Evolutionary conservation across 2,888 invertebrate genomes (phyloP).

Genomic region (Rhopalosiphum nymphaeae): DNA sequence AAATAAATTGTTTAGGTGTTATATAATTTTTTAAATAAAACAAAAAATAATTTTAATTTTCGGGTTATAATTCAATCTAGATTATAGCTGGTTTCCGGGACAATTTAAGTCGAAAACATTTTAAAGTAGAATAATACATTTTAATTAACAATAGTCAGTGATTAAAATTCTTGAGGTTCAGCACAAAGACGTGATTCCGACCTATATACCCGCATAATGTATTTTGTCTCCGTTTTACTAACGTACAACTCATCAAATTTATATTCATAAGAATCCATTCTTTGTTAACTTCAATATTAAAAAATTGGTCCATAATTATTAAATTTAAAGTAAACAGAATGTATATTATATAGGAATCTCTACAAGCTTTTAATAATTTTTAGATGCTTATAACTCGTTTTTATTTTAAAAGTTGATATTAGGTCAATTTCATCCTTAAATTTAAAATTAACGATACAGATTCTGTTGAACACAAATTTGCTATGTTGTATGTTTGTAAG

Average conservation of each 20-base stretch:
- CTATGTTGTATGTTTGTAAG: neutral
- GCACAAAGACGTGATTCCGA: neutral
- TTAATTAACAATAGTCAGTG: neutral
- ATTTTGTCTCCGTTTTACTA: neutral
- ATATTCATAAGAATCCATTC: neutral
- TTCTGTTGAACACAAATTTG: neutral
- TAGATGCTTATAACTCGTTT: too few species aligned
- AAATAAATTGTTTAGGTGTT: neutral
- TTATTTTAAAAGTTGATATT: neutral
- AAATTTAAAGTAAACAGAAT: neutral
- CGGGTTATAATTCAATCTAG: neutral
- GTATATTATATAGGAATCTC: neutral
- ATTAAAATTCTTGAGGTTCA: neutral
- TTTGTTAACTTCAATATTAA: neutral
- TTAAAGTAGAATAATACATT: neutral
- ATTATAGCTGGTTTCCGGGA: neutral
- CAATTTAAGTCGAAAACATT: neutral
- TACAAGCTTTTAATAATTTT: neutral
- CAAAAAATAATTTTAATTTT: neutral
- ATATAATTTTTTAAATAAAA: neutral
- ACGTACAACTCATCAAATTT: neutral
- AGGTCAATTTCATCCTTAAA: neutral
- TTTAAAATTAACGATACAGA: neutral
- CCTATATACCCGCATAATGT: neutral
- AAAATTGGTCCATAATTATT: neutral